These are phyloP conservation scores for Bradypodion pumilum DNA, from an alignment of 2,797 vertebrate genomes.

Conservation along the genomic window DNA sequence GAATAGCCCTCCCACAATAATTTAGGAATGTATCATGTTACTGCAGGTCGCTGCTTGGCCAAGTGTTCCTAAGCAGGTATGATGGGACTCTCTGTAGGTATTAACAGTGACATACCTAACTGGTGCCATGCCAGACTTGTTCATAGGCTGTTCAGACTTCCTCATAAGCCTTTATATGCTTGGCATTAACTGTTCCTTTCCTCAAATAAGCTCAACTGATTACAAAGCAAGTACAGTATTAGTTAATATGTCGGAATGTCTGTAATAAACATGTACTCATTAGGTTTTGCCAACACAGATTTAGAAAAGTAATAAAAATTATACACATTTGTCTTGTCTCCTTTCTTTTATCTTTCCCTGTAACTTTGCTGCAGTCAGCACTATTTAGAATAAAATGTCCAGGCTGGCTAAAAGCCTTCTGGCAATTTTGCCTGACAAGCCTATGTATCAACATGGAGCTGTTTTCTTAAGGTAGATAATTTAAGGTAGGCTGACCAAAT, in stretches of 20 bases:
- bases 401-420: slow-evolving; percentile 16
- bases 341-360: not conserved
- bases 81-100: not conserved
- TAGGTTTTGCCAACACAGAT: slow-evolving; percentile 7
- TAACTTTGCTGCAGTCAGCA: slow-evolving; percentile 26
- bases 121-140: not conserved
- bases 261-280: not conserved
- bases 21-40: not conserved
- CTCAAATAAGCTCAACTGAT: not conserved
- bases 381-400: slow-evolving; percentile 23
- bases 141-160: not conserved
- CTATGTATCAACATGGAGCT: not conserved
- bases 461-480: slow-evolving; percentile 25
- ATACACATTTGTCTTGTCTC: not conserved
- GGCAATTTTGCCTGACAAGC: not conserved
- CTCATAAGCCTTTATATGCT: not conserved
- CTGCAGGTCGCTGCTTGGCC: not conserved
- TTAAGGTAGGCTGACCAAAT: slow-evolving; percentile 12
- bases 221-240: not conserved
- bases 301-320: not conserved
- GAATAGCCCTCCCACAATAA: not conserved
- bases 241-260: not conserved
- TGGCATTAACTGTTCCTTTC: not conserved
- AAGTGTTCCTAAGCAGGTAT: not conserved
- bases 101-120: not conserved